Evolutionary conservation across 2,113 vertebrate genomes (phyloP).

Genomic region (Elephas maximus): DNA sequence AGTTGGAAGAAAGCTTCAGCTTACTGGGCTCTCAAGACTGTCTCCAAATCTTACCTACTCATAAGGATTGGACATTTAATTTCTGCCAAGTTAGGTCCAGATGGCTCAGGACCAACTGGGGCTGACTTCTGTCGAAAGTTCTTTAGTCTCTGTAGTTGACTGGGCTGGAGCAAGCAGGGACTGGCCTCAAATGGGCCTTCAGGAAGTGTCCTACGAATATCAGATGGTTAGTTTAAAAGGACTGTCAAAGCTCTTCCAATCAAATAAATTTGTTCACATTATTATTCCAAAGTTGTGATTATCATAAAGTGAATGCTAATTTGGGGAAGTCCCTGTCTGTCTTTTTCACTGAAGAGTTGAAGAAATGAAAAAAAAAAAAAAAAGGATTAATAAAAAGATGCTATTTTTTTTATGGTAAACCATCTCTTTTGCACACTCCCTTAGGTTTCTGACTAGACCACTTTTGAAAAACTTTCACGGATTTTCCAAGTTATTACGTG

Average conservation of each 20-base stretch:
- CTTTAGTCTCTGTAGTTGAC: background rate
- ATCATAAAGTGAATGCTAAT: background rate
- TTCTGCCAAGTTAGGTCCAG: background rate
- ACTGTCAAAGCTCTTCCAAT: background rate
- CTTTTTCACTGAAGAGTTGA: background rate
- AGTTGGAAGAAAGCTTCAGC: background rate
- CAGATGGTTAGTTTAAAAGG: background rate
- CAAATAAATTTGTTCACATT: background rate
- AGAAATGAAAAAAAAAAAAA: background rate
- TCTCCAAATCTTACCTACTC: background rate
- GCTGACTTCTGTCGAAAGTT: background rate
- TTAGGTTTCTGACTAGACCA: slow-evolving; percentile 12
- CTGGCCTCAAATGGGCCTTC: background rate
- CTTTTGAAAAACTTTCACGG: background rate
- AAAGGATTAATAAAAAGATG: background rate
- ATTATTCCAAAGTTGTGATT: background rate
- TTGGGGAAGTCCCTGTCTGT: background rate
- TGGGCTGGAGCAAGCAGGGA: background rate
- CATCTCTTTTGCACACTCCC: background rate
- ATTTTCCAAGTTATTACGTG: slow-evolving; percentile 42
- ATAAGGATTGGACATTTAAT: background rate
- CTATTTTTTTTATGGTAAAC: background rate
- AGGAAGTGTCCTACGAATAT: background rate
- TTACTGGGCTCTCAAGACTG: background rate
- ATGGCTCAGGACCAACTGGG: background rate